Conservation (phyloP, 2,797 vertebrate species). For the Cossypha dichroa region DNA sequence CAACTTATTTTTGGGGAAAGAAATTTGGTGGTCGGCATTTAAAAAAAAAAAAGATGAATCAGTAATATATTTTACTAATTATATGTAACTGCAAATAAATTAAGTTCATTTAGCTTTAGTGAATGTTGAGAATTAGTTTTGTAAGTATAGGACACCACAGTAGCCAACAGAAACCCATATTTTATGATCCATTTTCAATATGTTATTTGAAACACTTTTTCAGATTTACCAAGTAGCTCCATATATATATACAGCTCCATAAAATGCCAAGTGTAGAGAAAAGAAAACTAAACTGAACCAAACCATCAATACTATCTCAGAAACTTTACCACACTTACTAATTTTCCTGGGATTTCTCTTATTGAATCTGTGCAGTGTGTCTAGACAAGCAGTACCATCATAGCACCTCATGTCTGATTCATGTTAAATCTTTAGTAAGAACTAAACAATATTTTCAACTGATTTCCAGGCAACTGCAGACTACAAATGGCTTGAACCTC, state of each 20-base stretch:
- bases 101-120: neutral
- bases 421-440: neutral
- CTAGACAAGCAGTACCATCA: neutral
- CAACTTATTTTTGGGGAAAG: neutral
- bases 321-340: neutral
- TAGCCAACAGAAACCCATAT: neutral
- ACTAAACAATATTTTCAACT: neutral
- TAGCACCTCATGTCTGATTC: neutral
- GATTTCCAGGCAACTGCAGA: neutral
- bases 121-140: neutral
- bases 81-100: neutral
- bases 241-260: neutral
- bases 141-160: neutral
- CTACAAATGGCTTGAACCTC: neutral
- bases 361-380: neutral
- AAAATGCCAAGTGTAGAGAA: neutral
- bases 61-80: neutral
- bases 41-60: neutral
- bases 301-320: neutral
- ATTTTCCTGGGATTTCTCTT: neutral
- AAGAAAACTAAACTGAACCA: neutral
- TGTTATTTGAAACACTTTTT: neutral
- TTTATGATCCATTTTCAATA: neutral
- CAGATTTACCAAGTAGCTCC: neutral
- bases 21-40: neutral